These are phyloP conservation scores for Meteorus cinctellus DNA, from an alignment of 2,888 invertebrate species.

Conservation along the genomic window DNA sequence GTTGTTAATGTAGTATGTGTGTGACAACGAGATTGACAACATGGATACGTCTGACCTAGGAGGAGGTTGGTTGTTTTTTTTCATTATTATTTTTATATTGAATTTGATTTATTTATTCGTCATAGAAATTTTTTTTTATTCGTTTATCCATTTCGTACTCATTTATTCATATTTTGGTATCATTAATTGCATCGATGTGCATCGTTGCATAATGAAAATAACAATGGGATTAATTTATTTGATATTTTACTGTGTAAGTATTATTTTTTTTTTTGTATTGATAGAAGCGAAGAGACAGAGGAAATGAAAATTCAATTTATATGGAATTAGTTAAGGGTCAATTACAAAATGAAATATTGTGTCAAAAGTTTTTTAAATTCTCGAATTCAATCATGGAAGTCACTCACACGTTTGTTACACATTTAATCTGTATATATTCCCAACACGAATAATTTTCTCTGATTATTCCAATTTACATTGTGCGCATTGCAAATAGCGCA, in stretches of 20 bases:
- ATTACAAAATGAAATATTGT: background rate
- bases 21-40: slow-evolving; percentile 73
- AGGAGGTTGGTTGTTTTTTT: slow-evolving; percentile 69
- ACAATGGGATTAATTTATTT: too few species aligned
- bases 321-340: background rate
- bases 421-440: background rate
- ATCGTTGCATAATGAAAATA: too few species aligned
- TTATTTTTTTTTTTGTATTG: too few species aligned
- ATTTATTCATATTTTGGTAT: too few species aligned
- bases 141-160: background rate
- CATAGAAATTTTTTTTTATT: background rate
- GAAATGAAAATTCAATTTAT: too few species aligned
- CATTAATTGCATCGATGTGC: too few species aligned
- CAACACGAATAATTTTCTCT: background rate
- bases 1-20: slow-evolving; percentile 74
- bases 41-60: slow-evolving; percentile 73
- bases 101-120: slow-evolving; percentile 7
- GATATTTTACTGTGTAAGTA: too few species aligned
- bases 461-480: background rate
- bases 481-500: background rate
- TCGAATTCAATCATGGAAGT: background rate
- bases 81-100: slow-evolving; percentile 40
- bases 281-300: too few species aligned
- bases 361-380: background rate
- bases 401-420: background rate